Conservation (phyloP, 2,113 vertebrate species). For the Prionailurus bengalensis region DNA sequence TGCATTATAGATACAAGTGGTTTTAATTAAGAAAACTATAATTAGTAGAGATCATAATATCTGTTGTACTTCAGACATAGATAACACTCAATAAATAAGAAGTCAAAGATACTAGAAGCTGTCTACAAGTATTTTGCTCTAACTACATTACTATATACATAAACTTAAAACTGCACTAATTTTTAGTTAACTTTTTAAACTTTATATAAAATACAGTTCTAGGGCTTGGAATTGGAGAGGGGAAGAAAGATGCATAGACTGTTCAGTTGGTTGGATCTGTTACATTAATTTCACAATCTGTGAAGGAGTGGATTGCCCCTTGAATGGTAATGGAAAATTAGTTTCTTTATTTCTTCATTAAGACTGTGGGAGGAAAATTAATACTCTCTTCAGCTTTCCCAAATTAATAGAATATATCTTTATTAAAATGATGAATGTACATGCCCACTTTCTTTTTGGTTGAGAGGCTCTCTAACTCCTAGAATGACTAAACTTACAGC, state of each 20-base stretch:
- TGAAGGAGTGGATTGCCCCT: conserved; percentile 88
- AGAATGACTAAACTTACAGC: conserved; percentile 44
- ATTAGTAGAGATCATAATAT: conserved; percentile 37
- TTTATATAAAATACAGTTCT: conserved; percentile 67
- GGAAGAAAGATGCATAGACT: conserved; percentile 66
- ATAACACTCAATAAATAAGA: background rate
- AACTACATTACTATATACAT: background rate
- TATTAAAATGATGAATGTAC: conserved; percentile 87
- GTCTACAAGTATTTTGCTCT: background rate
- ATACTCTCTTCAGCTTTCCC: conserved; percentile 85
- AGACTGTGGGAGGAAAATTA: conserved; percentile 90
- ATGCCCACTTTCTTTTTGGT: conserved; percentile 83
- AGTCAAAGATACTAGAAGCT: conserved; percentile 39
- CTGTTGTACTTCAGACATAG: background rate
- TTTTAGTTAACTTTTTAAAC: conserved; percentile 69
- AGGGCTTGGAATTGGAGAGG: conserved; percentile 54
- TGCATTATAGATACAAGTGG: background rate
- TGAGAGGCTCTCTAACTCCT: conserved; percentile 85
- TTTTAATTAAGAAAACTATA: conserved; percentile 49
- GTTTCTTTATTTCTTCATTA: conserved; percentile 91
- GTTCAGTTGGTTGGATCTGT: conserved; percentile 84
- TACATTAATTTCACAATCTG: conserved; percentile 89
- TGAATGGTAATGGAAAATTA: conserved; percentile 88
- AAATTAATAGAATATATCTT: conserved; percentile 91
- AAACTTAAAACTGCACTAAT: conserved; percentile 38